phyloP scores from a whole-genome alignment of 1,140 invertebrate species.

The Bombus haemorrhoidalis region DNA sequence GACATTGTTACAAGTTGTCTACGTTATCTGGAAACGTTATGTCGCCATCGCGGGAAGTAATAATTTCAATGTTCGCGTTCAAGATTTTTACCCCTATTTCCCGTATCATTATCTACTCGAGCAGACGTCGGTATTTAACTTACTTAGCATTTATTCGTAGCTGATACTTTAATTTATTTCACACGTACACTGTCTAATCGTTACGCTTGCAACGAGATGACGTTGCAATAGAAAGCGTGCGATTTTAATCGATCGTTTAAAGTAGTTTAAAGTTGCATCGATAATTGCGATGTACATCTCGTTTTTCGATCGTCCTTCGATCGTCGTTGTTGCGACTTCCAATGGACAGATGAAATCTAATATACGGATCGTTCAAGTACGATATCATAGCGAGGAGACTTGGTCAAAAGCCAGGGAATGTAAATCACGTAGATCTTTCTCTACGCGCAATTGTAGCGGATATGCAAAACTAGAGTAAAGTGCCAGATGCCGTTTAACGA shows the following conservation, averaged over 20 bases:
- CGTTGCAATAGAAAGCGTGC: too few species aligned
- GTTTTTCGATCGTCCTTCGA: too few species aligned
- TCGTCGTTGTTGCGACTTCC: background rate
- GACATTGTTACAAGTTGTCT: background rate
- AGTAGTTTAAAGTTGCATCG: too few species aligned
- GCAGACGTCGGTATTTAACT: too few species aligned
- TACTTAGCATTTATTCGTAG: background rate
- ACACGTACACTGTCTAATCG: too few species aligned
- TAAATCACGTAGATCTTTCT: slow-evolving; percentile 32
- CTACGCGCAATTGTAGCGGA: slow-evolving; percentile 16
- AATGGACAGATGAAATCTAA: background rate
- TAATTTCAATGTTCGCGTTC: background rate
- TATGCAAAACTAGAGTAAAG: slow-evolving; percentile 48
- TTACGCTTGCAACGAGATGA: too few species aligned
- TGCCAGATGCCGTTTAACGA: slow-evolving; percentile 45
- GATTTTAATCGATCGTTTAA: too few species aligned
- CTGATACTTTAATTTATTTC: background rate
- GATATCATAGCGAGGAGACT: slow-evolving; percentile 11
- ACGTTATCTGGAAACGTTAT: slow-evolving; percentile 5
- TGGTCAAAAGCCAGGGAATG: slow-evolving; percentile 28
- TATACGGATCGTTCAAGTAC: background rate
- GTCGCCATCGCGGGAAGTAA: background rate
- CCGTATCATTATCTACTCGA: background rate
- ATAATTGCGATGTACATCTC: too few species aligned
- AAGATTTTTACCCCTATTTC: background rate